Percentiles rank a stretch among this genome's conserved stretches.
phyloP scores from a whole-genome alignment of 1,140 invertebrate species.

The Macrocentrus cingulum region DNA sequence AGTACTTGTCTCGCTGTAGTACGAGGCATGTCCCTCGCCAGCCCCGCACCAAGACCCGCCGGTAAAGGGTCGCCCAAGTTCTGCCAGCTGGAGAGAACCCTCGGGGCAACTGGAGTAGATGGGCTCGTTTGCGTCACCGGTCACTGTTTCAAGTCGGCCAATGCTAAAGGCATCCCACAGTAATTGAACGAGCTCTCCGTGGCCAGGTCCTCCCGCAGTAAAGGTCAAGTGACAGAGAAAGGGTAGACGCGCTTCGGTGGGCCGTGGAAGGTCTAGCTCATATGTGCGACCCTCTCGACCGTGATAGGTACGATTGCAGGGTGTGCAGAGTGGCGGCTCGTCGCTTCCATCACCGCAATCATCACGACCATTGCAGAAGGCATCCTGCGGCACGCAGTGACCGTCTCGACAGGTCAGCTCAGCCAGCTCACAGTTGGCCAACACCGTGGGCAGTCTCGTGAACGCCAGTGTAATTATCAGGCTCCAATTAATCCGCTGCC shows the following conservation, averaged over 20 bases:
- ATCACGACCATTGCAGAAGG: conserved; percentile 80
- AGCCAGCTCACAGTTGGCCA: conserved; percentile 70
- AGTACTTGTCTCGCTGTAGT: conserved; percentile 82
- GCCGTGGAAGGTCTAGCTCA: conserved; percentile 69
- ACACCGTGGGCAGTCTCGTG: conserved; percentile 22
- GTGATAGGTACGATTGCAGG: conserved; percentile 86
- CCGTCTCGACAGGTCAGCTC: conserved; percentile 80
- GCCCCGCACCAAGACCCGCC: conserved; percentile 83
- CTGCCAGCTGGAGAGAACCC: conserved; percentile 81
- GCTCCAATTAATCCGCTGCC: conserved; percentile 22
- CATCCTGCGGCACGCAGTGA: conserved; percentile 78
- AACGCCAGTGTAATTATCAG: conserved; percentile 26
- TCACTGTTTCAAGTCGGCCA: conserved; percentile 67
- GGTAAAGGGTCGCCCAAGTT: conserved; percentile 78
- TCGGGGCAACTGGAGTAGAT: conserved; percentile 71
- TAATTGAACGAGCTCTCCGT: conserved; percentile 82
- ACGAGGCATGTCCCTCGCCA: conserved; percentile 73
- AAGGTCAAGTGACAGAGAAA: conserved; percentile 87
- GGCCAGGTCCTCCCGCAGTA: conserved; percentile 79
- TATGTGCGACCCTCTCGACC: conserved; percentile 83
- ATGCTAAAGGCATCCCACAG: conserved; percentile 83
- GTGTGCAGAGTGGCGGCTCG: conserved; percentile 80
- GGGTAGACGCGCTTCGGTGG: conserved; percentile 70
- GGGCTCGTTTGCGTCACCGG: conserved; percentile 41
- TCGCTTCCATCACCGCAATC: conserved; percentile 83